phyloP scores from a whole-genome alignment of 2,113 vertebrate species.

The Merops nubicus region DNA sequence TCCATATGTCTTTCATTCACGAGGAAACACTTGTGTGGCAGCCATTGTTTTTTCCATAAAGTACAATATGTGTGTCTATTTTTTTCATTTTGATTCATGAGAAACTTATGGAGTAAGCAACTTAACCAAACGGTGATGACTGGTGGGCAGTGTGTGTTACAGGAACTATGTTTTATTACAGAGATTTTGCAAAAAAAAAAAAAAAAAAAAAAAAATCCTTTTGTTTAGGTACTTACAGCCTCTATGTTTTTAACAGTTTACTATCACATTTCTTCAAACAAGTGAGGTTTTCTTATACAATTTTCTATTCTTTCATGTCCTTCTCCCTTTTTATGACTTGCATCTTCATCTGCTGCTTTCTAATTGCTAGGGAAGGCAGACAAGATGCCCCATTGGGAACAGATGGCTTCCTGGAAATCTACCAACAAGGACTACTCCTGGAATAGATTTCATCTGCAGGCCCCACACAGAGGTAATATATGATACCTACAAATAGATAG shows the following conservation, averaged over 20 bases:
- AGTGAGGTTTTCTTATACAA: background rate
- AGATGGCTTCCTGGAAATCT: slow-evolving; percentile 69
- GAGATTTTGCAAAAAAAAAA: background rate
- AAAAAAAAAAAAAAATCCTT: background rate
- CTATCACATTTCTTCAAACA: background rate
- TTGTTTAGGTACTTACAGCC: background rate
- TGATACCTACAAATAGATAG: slow-evolving; percentile 61
- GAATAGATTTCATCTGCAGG: slow-evolving; percentile 68
- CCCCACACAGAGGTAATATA: slow-evolving; percentile 65
- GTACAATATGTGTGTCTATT: rapidly evolving
- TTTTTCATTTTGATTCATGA: slow-evolving; percentile 11
- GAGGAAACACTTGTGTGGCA: slow-evolving; percentile 3
- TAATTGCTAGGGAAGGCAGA: slow-evolving; percentile 66
- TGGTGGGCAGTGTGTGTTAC: background rate
- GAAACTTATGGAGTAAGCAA: background rate
- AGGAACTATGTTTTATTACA: background rate
- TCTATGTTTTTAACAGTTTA: slow-evolving; percentile 31
- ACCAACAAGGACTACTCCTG: slow-evolving; percentile 55
- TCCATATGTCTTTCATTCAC: background rate
- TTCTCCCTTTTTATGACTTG: slow-evolving; percentile 11
- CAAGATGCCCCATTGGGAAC: slow-evolving; percentile 70
- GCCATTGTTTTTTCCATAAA: background rate
- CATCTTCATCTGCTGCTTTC: slow-evolving; percentile 54
- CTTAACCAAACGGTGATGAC: background rate
- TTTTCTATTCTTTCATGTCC: background rate